These are phyloP conservation scores for Holothuria leucospilota DNA, from an alignment of 53 echinoderm and acorn worm species.

Conservation along the genomic window DNA sequence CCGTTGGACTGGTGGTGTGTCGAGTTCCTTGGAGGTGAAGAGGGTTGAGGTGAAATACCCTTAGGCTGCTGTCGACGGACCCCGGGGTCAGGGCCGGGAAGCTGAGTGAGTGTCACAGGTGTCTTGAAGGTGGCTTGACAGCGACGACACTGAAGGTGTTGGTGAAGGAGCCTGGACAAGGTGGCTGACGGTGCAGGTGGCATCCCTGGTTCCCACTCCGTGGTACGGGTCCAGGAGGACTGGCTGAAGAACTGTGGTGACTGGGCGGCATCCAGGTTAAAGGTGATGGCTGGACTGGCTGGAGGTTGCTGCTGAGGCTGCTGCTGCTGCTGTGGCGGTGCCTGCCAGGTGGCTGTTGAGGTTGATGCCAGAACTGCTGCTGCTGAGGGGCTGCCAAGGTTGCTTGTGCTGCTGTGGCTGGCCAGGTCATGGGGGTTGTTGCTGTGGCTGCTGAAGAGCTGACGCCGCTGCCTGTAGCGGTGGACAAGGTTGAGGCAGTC, in stretches of 20 bases:
- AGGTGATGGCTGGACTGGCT: not conserved
- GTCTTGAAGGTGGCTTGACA: not conserved
- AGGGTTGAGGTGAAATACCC: too few relatives aligned
- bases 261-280: too few relatives aligned
- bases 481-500: constrained; percentile 64
- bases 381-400: not conserved
- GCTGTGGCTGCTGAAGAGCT: constrained; percentile 59
- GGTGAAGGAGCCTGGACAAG: constrained; percentile 44
- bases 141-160: constrained; percentile 19
- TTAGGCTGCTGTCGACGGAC: constrained; percentile 20
- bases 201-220: constrained; percentile 41
- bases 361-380: too few relatives aligned
- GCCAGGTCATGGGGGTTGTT: constrained; percentile 54
- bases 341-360: too few relatives aligned
- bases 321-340: not conserved
- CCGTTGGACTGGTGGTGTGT: constrained; percentile 14
- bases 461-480: constrained; percentile 59
- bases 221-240: constrained; percentile 47
- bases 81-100: constrained; percentile 8
- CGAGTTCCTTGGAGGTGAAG: constrained; percentile 24
- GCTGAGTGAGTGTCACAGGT: not conserved
- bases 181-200: constrained; percentile 48
- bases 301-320: constrained; percentile 20
- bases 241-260: constrained; percentile 27
- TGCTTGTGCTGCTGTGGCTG: not conserved